These are phyloP conservation scores for Eciton burchellii DNA, from an alignment of 1,140 invertebrate genomes.

Conservation along the genomic window DNA sequence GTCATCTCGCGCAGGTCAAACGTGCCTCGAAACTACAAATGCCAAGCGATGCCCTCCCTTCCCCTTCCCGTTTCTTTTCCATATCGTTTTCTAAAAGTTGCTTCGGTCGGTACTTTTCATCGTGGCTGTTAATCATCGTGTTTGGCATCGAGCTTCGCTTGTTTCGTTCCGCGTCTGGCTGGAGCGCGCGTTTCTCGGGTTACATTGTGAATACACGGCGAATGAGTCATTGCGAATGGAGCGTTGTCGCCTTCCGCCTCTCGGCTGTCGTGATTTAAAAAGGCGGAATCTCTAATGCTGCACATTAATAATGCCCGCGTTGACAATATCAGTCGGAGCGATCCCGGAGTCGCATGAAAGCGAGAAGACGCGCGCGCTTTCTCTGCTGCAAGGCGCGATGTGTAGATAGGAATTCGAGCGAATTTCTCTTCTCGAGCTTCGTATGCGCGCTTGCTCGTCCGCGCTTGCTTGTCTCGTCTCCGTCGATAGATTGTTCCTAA, in stretches of 20 bases:
- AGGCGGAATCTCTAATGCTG: neutral
- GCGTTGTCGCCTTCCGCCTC: neutral
- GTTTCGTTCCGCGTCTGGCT: neutral
- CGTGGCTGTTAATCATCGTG: no score
- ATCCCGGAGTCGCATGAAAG: constrained; percentile 50
- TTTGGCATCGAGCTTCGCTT: neutral
- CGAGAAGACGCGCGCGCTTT: constrained; percentile 49
- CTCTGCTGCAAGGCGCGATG: constrained; percentile 51
- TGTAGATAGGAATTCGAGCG: constrained; percentile 70
- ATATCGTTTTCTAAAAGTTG: no score
- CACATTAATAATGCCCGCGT: constrained; percentile 34
- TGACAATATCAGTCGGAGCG: constrained; percentile 46
- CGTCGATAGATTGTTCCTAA: constrained; percentile 58
- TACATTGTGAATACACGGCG: neutral
- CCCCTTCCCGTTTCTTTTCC: neutral
- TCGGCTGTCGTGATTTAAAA: neutral
- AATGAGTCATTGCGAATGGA: neutral
- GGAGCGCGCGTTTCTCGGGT: neutral
- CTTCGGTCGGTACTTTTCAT: neutral
- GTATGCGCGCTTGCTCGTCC: constrained; percentile 53
- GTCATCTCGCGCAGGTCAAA: neutral
- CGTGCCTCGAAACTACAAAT: neutral
- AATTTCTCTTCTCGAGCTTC: constrained; percentile 63
- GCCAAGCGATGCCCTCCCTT: neutral
- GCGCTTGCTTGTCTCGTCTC: constrained; percentile 12